phyloP scores from a whole-genome alignment of 2,797 vertebrate genomes.

The Melanotaenia parkinsoni region DNA sequence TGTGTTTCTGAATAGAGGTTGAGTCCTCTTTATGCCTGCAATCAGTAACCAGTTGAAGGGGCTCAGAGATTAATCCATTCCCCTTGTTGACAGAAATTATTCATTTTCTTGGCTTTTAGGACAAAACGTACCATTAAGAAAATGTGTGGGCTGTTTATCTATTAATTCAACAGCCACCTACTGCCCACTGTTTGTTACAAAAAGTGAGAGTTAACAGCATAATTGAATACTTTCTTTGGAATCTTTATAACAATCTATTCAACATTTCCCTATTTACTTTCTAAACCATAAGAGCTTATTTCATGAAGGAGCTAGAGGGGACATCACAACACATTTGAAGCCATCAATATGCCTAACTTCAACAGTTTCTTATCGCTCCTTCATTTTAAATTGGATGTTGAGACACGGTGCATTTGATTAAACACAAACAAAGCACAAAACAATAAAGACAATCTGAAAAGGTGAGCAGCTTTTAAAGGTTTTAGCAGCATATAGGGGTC shows the following conservation, averaged over 20 bases:
- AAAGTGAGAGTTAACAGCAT: constrained; percentile 29
- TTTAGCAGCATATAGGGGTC: not conserved
- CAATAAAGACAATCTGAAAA: not conserved
- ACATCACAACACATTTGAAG: constrained; percentile 1
- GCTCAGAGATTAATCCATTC: constrained; percentile 56
- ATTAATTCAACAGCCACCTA: constrained; percentile 25
- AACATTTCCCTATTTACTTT: constrained; percentile 8
- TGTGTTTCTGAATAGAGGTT: constrained; percentile 62
- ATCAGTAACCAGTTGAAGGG: constrained; percentile 63
- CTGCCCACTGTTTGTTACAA: constrained; percentile 19
- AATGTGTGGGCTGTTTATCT: constrained; percentile 30
- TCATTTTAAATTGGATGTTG: not conserved
- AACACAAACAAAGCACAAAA: constrained; percentile 14
- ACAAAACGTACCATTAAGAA: constrained; percentile 25
- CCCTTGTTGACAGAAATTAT: constrained; percentile 55
- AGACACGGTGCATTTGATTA: not conserved
- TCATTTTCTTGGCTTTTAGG: constrained; percentile 46
- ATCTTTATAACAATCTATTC: constrained; percentile 7
- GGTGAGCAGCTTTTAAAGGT: constrained; percentile 2
- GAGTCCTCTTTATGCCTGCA: constrained; percentile 52
- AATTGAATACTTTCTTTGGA: constrained; percentile 15
- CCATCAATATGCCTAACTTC: not conserved
- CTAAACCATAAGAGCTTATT: constrained; percentile 1
- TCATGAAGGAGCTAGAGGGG: not conserved
- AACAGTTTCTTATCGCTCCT: not conserved